phyloP scores from a whole-genome alignment of 1,140 invertebrate genomes.

The Trissolcus basalis region DNA sequence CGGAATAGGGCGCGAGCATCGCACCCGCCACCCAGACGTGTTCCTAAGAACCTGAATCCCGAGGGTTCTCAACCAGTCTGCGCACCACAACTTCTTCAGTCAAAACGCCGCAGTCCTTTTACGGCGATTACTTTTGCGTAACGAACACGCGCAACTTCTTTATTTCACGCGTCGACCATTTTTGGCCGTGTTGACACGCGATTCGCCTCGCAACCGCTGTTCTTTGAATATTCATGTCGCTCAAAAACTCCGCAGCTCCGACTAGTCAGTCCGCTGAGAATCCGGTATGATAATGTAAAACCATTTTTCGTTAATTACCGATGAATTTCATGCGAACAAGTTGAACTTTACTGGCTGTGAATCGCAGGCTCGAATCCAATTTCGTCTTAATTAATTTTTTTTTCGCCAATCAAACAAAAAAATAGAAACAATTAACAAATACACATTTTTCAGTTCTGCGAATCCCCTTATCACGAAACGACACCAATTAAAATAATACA shows the following conservation, averaged over 20 bases:
- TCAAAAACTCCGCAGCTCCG: constrained; percentile 15
- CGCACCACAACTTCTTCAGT: constrained; percentile 54
- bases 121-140: constrained; percentile 64
- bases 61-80: constrained; percentile 71
- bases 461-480: too few species aligned
- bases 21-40: constrained; percentile 66
- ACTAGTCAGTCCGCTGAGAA: neutral
- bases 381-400: too few species aligned
- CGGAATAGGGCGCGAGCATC: constrained; percentile 68
- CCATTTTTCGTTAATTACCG: neutral
- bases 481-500: too few species aligned
- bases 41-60: constrained; percentile 72
- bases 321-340: neutral
- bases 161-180: constrained; percentile 60
- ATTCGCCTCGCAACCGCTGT: constrained; percentile 39
- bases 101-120: constrained; percentile 63
- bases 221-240: constrained; percentile 38
- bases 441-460: too few species aligned
- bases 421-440: too few species aligned
- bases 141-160: constrained; percentile 48
- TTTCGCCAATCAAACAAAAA: too few species aligned
- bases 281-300: neutral
- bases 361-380: too few species aligned
- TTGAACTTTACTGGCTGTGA: neutral
- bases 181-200: constrained; percentile 55